Base-by-base conservation (phyloP, 2,888 invertebrate genomes). In the Hedychridium roseum region DNA sequence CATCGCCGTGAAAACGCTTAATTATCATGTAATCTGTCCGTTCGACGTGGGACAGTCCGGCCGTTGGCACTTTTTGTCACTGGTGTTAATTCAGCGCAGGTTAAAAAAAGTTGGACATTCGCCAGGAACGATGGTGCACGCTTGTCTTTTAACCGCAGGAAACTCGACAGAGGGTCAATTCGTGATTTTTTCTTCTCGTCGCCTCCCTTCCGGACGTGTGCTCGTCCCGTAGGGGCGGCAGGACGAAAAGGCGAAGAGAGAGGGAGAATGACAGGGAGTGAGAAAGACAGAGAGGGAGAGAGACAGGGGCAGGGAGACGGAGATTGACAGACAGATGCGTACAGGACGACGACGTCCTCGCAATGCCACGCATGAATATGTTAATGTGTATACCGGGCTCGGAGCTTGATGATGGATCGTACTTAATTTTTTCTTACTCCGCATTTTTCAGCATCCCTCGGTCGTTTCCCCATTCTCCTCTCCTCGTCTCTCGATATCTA, bases 291-390 rank as follows among this genome's bases (percentile, higher is more conserved):
- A n/a, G n/a, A n/a, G n/a, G n/a, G n/a, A n/a, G n/a, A n/a, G n/a
- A n/a, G n/a, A n/a, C n/a, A n/a, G n/a, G n/a, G n/a, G n/a, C n/a
- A n/a, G n/a, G n/a, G n/a, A n/a, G n/a, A n/a, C n/a, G n/a, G n/a
- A n/a, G 35, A 52, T 50, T 54, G 61, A 62, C 50, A 42, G 55
- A 58, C 60, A 62, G 57, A 62, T 66, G 46, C 37, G 59, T 57
- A 53, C 56, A 49, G 43, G 49, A 40, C 35, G 16, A 45, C 28
- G 35, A n/a, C 35, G 31, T 46, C 41, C 43, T 50, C 40, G 41
- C 47, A 31, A 48, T 57, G 64, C 68, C 60, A 66, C 61, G 63
- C 68, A 61, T 63, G 65, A 64, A 67, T 69, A 67, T 69, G 64
- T 64, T 67, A 67, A 67, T 63, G 50, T 40, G 32, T 39, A 31